phyloP scores from a whole-genome alignment of 1,140 invertebrate genomes.

The Cyrtorhinus lividipennis region DNA sequence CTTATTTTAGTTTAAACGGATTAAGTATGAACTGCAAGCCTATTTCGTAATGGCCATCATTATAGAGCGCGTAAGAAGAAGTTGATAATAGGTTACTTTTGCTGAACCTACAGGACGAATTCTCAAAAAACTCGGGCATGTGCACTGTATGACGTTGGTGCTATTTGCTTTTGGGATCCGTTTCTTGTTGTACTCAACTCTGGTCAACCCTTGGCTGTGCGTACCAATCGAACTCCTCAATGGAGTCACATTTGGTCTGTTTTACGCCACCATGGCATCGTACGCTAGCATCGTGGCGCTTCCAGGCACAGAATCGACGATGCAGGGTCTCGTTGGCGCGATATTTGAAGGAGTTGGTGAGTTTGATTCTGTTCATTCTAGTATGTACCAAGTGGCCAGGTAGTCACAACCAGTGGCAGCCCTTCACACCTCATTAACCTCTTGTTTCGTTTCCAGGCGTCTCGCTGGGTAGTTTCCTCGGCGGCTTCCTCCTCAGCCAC shows the following conservation, averaged over 20 bases:
- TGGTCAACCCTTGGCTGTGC: conserved; percentile 65
- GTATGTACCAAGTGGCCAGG: too few species aligned
- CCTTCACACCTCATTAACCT: not conserved
- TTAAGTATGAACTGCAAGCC: not conserved
- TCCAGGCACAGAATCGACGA: conserved; percentile 69
- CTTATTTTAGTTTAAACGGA: too few species aligned
- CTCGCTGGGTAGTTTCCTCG: conserved; percentile 57
- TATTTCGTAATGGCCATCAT: not conserved
- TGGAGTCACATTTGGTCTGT: conserved; percentile 74
- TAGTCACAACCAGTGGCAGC: too few species aligned
- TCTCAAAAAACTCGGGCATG: conserved; percentile 65
- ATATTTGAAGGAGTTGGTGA: conserved; percentile 70
- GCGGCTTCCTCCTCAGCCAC: conserved; percentile 44
- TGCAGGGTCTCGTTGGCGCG: conserved; percentile 69
- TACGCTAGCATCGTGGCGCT: conserved; percentile 75
- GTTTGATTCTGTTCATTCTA: conserved; percentile 15
- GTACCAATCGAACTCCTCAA: conserved; percentile 74
- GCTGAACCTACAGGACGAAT: conserved; percentile 42
- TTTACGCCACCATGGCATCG: conserved; percentile 76
- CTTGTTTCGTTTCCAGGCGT: conserved; percentile 36
- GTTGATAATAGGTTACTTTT: not conserved
- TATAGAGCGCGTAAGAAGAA: not conserved
- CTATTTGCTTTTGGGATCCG: conserved; percentile 57
- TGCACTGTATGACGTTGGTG: conserved; percentile 65
- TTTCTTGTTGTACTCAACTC: conserved; percentile 66